Base-by-base conservation (phyloP, 2,888 invertebrate genomes). In the Cerastis leucographa region DNA sequence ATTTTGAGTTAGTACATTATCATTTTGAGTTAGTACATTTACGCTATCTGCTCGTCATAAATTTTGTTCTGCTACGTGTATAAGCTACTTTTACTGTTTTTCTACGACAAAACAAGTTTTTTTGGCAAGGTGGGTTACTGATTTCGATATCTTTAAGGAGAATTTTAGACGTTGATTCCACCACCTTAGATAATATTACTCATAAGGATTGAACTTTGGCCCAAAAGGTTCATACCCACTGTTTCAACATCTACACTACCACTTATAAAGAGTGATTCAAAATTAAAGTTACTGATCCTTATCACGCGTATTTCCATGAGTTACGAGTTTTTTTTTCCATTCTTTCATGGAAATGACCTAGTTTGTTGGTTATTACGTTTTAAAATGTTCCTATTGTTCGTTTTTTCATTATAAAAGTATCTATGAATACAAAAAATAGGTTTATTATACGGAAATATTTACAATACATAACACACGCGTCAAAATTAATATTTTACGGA, bases 261-360 rank as follows among this genome's bases (percentile, higher is more conserved):
- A 73, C 17, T 25, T 56, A 17, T 2, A 51, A 14, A 51, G 44
- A 12, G 46, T 59, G 69, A 69, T 59, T 81, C 25, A 66, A 80
- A 79, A 80, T 69, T 59, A 65, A 81, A 51, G 42, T 76, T 61
- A 19, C 68, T 11, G 82, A 80, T 80, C 12, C 64, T 82, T 51
- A 81, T 80, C 79, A 46, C 19, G 22, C n/a, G 35, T 56, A 65
- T 81, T 81, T 42, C 40, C 69, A 56, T 59, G 68, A 64, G 61
- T 54, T 82, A 70, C n/a, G 49, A 49, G 19, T 66, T 70, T 59
- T 9, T n/a, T 40, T 44, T 70, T 70, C 25, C 51, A 70, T 76
- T 82, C 40, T 70, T 76, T 82, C 61, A 82, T 76, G 46, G 65
- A 61, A 56, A n/a, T 77, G 83, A 77, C 83, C 78, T 67, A 69